Base-by-base conservation (phyloP, 2,113 vertebrate genomes). In the Motacilla tschutschensis region DNA sequence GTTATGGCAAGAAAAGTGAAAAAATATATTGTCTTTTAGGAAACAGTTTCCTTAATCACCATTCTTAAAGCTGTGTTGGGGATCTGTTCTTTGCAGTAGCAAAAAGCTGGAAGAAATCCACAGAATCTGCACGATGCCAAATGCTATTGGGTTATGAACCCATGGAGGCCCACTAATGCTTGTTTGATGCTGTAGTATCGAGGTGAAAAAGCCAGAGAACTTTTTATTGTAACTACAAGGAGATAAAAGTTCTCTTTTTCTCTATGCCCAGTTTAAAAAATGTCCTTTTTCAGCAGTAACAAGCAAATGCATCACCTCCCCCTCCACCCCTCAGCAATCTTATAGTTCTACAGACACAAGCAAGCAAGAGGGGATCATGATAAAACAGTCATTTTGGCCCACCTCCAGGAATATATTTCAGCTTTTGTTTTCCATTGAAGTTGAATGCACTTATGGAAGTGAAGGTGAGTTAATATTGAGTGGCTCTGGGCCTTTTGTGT, bases 161-260 rank as follows among this genome's bases (percentile, higher is more conserved):
- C 80, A 24, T 0, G 17, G 87, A 90, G 62, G 28, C 82, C 63
- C 46, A 79, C 48, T 4, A 55, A 64, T 87, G 25, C 44, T 85
- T 63, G 36, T 76, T 94, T 60, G 73, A 72, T 73, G 46, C 57
- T 91, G 35, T n/a, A 76, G 70, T 9, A 65, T 85, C 66, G 63
- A 38, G 44, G 65, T 36, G 33, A 77, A 94, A 95, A 92, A 82
- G 48, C 60, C 35, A 74, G 70, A 94, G 64, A 89, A 20, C 12
- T 60, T 91, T 93, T 93, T 95, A 91, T 80, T 87, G 78, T 71
- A 83, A 71, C 83, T 50, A 8, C 14, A 13, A 83, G 90, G 79
- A 91, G 43, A 84, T 91, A 75, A 83, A 48, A 18, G 19, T 75
- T 87, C 60, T 73, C 71, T 78, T 89, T 88, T 86, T 53, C 47